Evolutionary conservation across 2,888 invertebrate genomes (phyloP).

Genomic region (Dysmachus trigonus): DNA sequence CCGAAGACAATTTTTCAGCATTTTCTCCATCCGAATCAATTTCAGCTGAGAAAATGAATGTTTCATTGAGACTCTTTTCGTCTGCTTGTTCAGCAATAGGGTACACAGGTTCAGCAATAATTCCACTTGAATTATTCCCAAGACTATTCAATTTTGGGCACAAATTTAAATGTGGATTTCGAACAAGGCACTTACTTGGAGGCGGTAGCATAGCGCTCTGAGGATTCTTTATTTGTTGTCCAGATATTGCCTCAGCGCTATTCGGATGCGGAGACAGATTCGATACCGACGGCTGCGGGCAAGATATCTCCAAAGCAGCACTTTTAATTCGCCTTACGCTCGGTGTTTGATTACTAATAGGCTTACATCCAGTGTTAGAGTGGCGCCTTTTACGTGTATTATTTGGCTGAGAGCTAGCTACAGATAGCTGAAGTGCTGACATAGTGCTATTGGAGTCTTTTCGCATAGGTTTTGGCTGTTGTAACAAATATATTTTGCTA

Average conservation of each 20-base stretch:
- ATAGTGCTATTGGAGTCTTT: conserved; percentile 71
- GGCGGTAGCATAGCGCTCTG: conserved; percentile 72
- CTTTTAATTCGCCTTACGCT: conserved; percentile 74
- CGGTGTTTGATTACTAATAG: conserved; percentile 59
- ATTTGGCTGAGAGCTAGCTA: conserved; percentile 53
- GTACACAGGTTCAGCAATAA: conserved; percentile 73
- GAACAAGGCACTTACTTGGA: conserved; percentile 74
- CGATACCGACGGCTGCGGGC: conserved; percentile 74
- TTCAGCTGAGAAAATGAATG: conserved; percentile 20
- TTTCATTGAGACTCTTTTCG: conserved; percentile 68
- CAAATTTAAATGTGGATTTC: conserved; percentile 76
- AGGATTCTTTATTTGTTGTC: conserved; percentile 74
- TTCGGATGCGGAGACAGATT: conserved; percentile 83
- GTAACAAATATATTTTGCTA: conserved; percentile 47
- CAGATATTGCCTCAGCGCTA: conserved; percentile 78
- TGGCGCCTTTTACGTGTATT: conserved; percentile 58
- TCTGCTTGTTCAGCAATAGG: conserved; percentile 87
- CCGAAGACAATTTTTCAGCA: conserved; percentile 12
- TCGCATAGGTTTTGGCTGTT: conserved; percentile 65
- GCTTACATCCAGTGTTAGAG: conserved; percentile 65
- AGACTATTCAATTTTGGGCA: conserved; percentile 67
- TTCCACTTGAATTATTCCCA: conserved; percentile 48
- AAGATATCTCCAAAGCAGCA: conserved; percentile 76
- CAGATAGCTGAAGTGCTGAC: conserved; percentile 71
- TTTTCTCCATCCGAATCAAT: conserved; percentile 66